phyloP scores from a whole-genome alignment of 2,797 vertebrate genomes.

The Scarus forsteni region DNA sequence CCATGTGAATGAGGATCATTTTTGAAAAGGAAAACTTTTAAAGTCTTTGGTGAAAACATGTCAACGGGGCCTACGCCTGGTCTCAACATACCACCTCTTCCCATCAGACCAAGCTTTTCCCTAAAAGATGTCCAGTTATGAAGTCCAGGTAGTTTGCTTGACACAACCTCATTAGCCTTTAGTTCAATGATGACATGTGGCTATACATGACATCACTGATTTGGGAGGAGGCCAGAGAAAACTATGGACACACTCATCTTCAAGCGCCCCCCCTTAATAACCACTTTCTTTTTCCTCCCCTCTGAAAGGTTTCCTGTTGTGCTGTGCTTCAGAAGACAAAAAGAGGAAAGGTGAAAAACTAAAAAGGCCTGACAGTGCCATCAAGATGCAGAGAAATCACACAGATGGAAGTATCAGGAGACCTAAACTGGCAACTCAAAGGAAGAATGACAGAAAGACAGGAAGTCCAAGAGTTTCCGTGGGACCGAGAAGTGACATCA shows the following conservation, averaged over 20 bases:
- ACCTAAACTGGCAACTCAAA: background rate
- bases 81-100: too few relatives aligned
- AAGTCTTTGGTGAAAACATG: too few relatives aligned
- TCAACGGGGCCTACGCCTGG: too few relatives aligned
- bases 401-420: slow-evolving; percentile 14
- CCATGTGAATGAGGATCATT: too few relatives aligned
- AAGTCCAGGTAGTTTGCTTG: too few relatives aligned
- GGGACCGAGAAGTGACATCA: slow-evolving; percentile 24
- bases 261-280: background rate
- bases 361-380: slow-evolving; percentile 22
- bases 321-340: slow-evolving; percentile 40
- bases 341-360: slow-evolving; percentile 24
- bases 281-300: slow-evolving; percentile 15
- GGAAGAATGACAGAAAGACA: slow-evolving; percentile 41
- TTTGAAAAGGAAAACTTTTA: too few relatives aligned
- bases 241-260: slow-evolving; percentile 2
- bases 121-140: too few relatives aligned
- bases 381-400: slow-evolving; percentile 43
- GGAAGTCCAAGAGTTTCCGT: slow-evolving; percentile 19
- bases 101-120: too few relatives aligned
- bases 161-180: too few relatives aligned
- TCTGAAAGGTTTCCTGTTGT: slow-evolving; percentile 50
- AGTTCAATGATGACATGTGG: too few relatives aligned
- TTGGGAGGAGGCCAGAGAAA: too few relatives aligned
- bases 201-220: too few relatives aligned